These are phyloP conservation scores for Anomalospiza imberbis DNA, from an alignment of 2,797 vertebrate species.

Conservation along the genomic window DNA sequence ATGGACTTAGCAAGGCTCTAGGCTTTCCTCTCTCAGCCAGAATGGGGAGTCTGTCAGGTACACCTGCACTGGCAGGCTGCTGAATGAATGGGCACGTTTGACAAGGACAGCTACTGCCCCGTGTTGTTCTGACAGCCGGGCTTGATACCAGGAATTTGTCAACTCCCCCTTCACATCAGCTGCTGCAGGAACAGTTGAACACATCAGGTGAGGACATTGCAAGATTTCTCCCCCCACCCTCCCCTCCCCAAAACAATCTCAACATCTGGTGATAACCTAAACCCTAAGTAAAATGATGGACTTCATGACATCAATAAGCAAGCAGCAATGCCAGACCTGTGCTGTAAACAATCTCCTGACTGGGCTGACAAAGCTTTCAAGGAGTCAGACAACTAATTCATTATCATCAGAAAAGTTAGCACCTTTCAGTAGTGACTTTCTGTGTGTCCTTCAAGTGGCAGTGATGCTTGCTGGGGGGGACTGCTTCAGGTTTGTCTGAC, in stretches of 20 bases:
- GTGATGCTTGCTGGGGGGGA: neutral
- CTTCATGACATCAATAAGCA: slow-evolving; percentile 32
- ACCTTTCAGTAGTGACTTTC: slow-evolving; percentile 40
- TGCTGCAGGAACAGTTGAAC: slow-evolving; percentile 57
- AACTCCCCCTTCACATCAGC: slow-evolving; percentile 69
- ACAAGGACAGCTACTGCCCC: slow-evolving; percentile 80
- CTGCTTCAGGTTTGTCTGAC: neutral
- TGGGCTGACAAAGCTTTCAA: neutral
- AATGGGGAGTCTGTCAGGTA: slow-evolving; percentile 82
- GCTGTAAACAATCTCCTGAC: neutral
- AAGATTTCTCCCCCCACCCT: neutral
- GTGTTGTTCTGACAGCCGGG: slow-evolving; percentile 78
- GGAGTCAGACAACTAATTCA: slow-evolving; percentile 31
- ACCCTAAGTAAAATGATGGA: slow-evolving; percentile 33
- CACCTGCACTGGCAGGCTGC: slow-evolving; percentile 68
- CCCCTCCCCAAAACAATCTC: neutral
- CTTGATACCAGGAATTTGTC: slow-evolving; percentile 82
- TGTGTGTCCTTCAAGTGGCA: neutral
- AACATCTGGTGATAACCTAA: neutral
- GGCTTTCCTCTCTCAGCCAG: slow-evolving; percentile 75
- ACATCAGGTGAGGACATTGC: slow-evolving; percentile 8
- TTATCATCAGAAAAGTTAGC: slow-evolving; percentile 17
- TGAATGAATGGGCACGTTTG: slow-evolving; percentile 76
- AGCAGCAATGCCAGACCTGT: neutral
- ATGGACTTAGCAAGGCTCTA: slow-evolving; percentile 55